phyloP scores from a whole-genome alignment of 2,113 vertebrate genomes.

The Lampris megalopsis region DNA sequence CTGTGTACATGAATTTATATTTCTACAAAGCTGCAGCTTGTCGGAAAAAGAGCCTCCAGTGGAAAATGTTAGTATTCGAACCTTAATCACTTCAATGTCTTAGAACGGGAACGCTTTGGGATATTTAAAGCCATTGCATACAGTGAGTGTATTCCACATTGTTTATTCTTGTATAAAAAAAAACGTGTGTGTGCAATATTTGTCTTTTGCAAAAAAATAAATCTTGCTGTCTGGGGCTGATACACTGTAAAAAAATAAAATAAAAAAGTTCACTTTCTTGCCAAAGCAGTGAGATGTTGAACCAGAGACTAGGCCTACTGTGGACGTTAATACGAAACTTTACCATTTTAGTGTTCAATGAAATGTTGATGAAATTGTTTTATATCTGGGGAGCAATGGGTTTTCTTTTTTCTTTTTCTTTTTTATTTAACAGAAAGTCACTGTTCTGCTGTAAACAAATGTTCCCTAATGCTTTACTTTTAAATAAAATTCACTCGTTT shows the following conservation, averaged over 20 bases:
- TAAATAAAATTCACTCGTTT: constrained; percentile 90
- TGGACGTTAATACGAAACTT: constrained; percentile 89
- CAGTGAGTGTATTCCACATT: constrained; percentile 79
- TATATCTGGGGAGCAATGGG: constrained; percentile 90
- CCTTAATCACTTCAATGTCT: constrained; percentile 81
- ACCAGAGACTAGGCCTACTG: constrained; percentile 84
- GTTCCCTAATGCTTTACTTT: constrained; percentile 91
- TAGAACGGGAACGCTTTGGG: constrained; percentile 72
- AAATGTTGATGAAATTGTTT: constrained; percentile 91
- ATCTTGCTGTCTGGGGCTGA: constrained; percentile 91
- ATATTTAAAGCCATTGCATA: constrained; percentile 75
- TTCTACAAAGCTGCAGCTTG: constrained; percentile 81
- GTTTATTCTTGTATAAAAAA: constrained; percentile 88
- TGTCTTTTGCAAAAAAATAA: constrained; percentile 76
- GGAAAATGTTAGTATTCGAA: constrained; percentile 73
- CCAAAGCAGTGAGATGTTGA: constrained; percentile 90
- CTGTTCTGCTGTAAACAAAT: constrained; percentile 94
- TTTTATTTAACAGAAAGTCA: constrained; percentile 96
- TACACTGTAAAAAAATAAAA: constrained; percentile 91
- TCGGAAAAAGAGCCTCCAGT: constrained; percentile 75
- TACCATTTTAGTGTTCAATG: constrained; percentile 91
- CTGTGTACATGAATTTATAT: constrained; percentile 82
- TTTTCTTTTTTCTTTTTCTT: constrained; percentile 87
- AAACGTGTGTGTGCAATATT: constrained; percentile 93
- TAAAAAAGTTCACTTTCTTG: constrained; percentile 85